These are phyloP conservation scores for Homarus americanus DNA, from an alignment of 1,140 invertebrate genomes.

Conservation along the genomic window DNA sequence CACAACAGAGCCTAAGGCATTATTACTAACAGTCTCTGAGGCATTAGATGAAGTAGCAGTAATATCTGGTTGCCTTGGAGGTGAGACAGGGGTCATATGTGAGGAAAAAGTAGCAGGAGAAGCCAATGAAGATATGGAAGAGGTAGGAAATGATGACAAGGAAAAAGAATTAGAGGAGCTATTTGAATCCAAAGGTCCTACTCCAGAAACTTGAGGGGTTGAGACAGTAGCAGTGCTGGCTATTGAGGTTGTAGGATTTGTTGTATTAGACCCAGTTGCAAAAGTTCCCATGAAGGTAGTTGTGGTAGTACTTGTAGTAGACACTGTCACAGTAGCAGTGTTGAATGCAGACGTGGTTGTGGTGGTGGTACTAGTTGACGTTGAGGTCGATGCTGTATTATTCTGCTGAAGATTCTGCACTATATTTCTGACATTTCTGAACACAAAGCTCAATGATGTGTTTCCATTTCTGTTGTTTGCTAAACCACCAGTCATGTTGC, in stretches of 20 bases:
- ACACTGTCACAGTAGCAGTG: not conserved
- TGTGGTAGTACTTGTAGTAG: not conserved
- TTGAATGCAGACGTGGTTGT: not conserved
- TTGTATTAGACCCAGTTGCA: not conserved
- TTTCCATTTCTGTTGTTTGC: constrained; percentile 58
- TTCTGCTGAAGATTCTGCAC: constrained; percentile 54
- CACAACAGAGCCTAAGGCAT: not conserved
- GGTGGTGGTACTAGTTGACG: constrained; percentile 7
- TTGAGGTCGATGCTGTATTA: constrained; percentile 21
- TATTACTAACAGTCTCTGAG: not conserved
- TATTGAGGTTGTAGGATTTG: not conserved
- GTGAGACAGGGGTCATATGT: not conserved
- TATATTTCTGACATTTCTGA: constrained; percentile 61
- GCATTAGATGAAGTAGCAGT: not conserved
- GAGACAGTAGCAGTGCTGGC: not conserved
- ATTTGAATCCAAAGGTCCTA: not conserved
- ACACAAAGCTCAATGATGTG: constrained; percentile 51
- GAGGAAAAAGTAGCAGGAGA: not conserved
- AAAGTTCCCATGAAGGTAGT: not conserved
- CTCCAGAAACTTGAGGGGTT: not conserved
- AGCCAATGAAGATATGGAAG: not conserved
- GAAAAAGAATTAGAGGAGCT: not conserved
- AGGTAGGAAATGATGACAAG: not conserved
- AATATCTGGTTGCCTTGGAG: not conserved
- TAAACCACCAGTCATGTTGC: constrained; percentile 39